Percentiles rank a stretch among this genome's conserved stretches.
Conservation (phyloP, 2,113 vertebrate genomes). For the Sisor rabdophorus region DNA sequence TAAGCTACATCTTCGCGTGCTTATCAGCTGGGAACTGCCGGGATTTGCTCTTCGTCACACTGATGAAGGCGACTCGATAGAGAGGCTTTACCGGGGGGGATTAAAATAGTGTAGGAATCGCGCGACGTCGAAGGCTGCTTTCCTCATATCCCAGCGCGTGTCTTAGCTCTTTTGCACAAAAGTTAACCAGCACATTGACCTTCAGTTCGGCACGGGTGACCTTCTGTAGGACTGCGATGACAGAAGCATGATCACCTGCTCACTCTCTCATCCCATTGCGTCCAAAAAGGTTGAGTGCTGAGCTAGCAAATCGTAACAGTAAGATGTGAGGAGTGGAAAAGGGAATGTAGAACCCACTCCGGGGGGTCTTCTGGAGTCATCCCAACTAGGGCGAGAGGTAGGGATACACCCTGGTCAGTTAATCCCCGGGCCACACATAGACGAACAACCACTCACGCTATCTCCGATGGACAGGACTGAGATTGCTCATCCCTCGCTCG, state of each 20-base stretch:
- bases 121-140: neutral
- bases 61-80: constrained; percentile 27
- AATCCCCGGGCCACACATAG: too few relatives aligned
- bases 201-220: neutral
- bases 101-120: constrained; percentile 10
- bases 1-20: constrained; percentile 26
- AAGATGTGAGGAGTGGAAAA: neutral
- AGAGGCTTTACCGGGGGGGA: constrained; percentile 4
- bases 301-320: neutral
- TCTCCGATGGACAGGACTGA: too few relatives aligned
- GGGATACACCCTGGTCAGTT: too few relatives aligned
- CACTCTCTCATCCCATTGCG: neutral
- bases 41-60: constrained; percentile 20
- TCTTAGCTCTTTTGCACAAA: neutral
- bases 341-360: neutral
- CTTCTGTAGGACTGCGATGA: constrained; percentile 21
- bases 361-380: too few relatives aligned
- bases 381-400: too few relatives aligned
- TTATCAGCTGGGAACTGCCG: constrained; percentile 35
- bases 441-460: too few relatives aligned
- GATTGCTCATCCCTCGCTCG: neutral
- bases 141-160: neutral
- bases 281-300: neutral
- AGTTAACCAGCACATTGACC: neutral
- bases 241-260: constrained; percentile 25